Conservation (phyloP, 2,888 invertebrate species). For the Muscina levida region DNA sequence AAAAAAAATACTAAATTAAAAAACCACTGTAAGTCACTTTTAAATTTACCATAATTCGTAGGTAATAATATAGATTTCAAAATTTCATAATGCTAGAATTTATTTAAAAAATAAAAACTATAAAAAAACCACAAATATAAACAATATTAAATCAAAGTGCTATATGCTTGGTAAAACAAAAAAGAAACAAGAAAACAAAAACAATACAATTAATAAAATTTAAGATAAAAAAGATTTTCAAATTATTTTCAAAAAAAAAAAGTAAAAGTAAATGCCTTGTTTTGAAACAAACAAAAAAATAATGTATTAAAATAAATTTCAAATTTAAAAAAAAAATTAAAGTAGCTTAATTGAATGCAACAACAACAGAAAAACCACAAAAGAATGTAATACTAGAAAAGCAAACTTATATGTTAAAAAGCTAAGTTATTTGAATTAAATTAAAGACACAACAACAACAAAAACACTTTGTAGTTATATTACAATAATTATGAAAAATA, state of each 20-base stretch:
- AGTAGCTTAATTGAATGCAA: constrained; percentile 50
- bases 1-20: constrained; percentile 29
- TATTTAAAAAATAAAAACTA: constrained; percentile 24
- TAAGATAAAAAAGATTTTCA: no score
- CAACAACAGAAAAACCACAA: constrained; percentile 13
- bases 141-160: constrained; percentile 58
- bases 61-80: constrained; percentile 16
- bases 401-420: constrained; percentile 25
- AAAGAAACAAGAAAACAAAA: constrained; percentile 57
- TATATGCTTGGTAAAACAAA: constrained; percentile 59
- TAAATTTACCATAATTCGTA: background rate
- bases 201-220: no score
- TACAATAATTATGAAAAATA: constrained; percentile 32
- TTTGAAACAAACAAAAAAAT: constrained; percentile 66
- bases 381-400: constrained; percentile 30
- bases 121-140: constrained; percentile 38
- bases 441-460: constrained; percentile 35
- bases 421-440: constrained; percentile 38
- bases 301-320: constrained; percentile 60
- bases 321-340: constrained; percentile 34
- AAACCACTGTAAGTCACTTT: no score
- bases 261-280: constrained; percentile 69
- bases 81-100: constrained; percentile 19
- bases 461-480: constrained; percentile 46
- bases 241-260: constrained; percentile 66